phyloP scores from a whole-genome alignment of 2,888 invertebrate species.

The Apamea crenata region DNA sequence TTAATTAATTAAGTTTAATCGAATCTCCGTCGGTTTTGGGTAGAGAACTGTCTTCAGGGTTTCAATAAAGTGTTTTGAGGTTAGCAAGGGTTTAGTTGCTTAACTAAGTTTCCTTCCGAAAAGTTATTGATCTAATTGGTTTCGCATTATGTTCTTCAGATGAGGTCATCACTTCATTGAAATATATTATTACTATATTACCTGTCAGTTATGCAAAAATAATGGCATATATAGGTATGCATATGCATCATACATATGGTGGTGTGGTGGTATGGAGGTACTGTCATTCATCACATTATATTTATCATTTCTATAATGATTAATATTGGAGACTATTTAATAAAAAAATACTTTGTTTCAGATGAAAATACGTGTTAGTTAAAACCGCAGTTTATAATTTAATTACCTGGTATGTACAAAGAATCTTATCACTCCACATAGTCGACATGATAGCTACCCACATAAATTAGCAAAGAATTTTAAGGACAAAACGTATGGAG shows the following conservation, averaged over 20 bases:
- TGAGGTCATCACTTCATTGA: not conserved
- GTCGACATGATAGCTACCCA: constrained; percentile 56
- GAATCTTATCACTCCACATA: constrained; percentile 46
- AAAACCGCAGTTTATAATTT: constrained; percentile 41
- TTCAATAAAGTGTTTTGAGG: constrained; percentile 17
- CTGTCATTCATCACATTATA: not conserved
- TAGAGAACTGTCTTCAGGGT: constrained; percentile 6
- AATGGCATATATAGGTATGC: not conserved
- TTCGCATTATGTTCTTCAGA: not conserved
- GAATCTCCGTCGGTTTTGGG: constrained; percentile 17
- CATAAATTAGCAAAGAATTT: constrained; percentile 67
- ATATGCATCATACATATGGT: too few species aligned
- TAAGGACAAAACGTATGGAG: constrained; percentile 55
- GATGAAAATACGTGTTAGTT: not conserved
- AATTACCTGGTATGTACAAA: constrained; percentile 44
- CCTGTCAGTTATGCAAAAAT: not conserved
- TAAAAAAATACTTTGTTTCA: not conserved
- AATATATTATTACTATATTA: not conserved
- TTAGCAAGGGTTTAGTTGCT: constrained; percentile 22
- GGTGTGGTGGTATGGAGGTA: not conserved
- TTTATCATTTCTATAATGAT: not conserved
- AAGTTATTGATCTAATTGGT: constrained; percentile 15
- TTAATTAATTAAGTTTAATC: constrained; percentile 26
- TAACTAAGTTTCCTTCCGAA: constrained; percentile 23
- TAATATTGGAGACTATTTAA: not conserved